Conservation (phyloP, 2,888 invertebrate genomes). For the Trypoxylon attenuatum region DNA sequence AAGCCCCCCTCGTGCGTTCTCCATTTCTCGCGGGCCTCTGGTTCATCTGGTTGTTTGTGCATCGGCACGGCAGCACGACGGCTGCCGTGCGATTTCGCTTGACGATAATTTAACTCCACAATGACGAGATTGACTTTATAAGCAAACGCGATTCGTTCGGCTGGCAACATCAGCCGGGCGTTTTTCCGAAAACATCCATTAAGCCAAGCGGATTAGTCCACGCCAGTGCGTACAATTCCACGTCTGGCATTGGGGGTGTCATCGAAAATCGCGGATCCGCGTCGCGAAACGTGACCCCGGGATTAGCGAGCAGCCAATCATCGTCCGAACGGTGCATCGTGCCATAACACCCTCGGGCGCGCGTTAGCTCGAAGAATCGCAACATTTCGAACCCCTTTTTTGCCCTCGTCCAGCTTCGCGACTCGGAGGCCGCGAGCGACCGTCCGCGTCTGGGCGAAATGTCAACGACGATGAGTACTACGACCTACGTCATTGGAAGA, state of each 20-base stretch:
- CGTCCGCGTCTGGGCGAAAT: slow-evolving; percentile 33
- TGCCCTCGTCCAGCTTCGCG: too few relatives aligned
- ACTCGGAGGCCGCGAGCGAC: background rate
- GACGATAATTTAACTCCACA: slow-evolving; percentile 24
- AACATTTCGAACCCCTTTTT: slow-evolving; percentile 45
- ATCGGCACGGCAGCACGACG: background rate
- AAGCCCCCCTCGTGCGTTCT: too few relatives aligned
- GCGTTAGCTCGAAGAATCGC: slow-evolving; percentile 37
- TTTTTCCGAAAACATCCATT: slow-evolving; percentile 31
- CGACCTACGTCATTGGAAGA: slow-evolving; percentile 56
- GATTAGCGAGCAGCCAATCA: slow-evolving; percentile 35
- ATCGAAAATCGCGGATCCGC: slow-evolving; percentile 22
- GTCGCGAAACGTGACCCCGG: slow-evolving; percentile 32
- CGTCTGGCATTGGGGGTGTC: slow-evolving; percentile 14
- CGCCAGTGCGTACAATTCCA: background rate
- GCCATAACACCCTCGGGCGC: slow-evolving; percentile 8
- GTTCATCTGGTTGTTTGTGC: too few relatives aligned
- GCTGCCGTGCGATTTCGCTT: background rate
- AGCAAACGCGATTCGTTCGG: slow-evolving; percentile 1
- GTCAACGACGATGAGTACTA: slow-evolving; percentile 52
- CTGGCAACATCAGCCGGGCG: slow-evolving; percentile 5
- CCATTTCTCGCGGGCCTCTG: too few relatives aligned
- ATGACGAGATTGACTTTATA: slow-evolving; percentile 19
- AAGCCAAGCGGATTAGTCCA: slow-evolving; percentile 28
- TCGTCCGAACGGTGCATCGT: too few relatives aligned